These are phyloP conservation scores for Heteromurus nitidus DNA, from an alignment of 2,888 invertebrate species.

Conservation along the genomic window DNA sequence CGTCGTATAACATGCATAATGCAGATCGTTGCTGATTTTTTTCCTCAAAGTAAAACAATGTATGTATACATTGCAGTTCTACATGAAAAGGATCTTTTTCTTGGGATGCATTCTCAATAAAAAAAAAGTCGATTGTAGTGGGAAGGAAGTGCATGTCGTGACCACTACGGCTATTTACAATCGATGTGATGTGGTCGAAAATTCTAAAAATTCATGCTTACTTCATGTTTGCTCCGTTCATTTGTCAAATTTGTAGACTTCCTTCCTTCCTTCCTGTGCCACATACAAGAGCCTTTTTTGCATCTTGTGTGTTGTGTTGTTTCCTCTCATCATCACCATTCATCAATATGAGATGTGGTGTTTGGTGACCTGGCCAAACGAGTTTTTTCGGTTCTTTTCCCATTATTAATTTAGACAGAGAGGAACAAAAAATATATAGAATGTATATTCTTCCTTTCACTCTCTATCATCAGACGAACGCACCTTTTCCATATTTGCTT, in stretches of 20 bases:
- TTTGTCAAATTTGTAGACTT: conserved; percentile 57
- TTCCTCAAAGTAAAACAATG: too few species aligned
- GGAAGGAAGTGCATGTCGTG: conserved; percentile 58
- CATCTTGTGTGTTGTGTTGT: too few species aligned
- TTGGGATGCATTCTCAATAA: not conserved
- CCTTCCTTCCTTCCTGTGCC: conserved; percentile 55
- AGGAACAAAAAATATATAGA: conserved; percentile 32
- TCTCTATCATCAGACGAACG: too few species aligned
- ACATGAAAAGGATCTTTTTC: too few species aligned
- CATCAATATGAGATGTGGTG: conserved; percentile 26
- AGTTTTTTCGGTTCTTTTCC: conserved; percentile 65
- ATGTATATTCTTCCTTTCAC: too few species aligned
- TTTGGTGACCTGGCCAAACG: conserved; percentile 56
- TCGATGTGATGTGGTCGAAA: conserved; percentile 52
- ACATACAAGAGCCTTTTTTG: too few species aligned
- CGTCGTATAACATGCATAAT: too few species aligned
- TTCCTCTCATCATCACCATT: conserved; percentile 21
- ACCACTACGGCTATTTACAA: conserved; percentile 52
- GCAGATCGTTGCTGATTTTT: too few species aligned
- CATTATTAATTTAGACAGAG: conserved; percentile 37
- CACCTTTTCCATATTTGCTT: too few species aligned
- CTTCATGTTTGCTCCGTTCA: conserved; percentile 46
- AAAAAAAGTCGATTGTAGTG: not conserved
- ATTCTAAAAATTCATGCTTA: conserved; percentile 43
- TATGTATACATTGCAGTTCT: too few species aligned